These are phyloP conservation scores for Pterostichus madidus DNA, from an alignment of 2,888 invertebrate species.

Conservation along the genomic window DNA sequence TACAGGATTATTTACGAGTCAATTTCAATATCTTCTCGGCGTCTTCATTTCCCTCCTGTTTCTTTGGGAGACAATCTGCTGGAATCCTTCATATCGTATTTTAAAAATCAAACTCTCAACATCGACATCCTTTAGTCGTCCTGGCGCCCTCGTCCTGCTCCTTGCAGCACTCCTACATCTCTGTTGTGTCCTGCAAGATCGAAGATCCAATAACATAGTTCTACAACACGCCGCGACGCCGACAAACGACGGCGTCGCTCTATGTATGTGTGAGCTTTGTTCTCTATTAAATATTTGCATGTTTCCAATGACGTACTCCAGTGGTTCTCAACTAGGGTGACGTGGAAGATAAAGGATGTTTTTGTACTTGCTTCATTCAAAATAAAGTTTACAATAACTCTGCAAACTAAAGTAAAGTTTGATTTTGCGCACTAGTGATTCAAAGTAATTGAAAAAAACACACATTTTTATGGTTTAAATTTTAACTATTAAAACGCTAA, in stretches of 20 bases:
- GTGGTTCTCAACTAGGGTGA: too few species aligned
- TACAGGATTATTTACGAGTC: too few species aligned
- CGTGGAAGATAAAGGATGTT: too few species aligned
- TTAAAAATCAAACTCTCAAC: slow-evolving; percentile 11
- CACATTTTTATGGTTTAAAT: too few species aligned
- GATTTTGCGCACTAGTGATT: too few species aligned
- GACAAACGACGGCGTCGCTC: neutral
- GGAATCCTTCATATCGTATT: slow-evolving; percentile 21
- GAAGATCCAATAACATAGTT: slow-evolving; percentile 33
- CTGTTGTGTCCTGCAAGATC: neutral
- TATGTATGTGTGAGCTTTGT: slow-evolving; percentile 2
- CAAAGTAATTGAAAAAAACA: too few species aligned
- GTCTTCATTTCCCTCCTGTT: too few species aligned
- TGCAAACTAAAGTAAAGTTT: too few species aligned
- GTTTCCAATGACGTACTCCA: neutral
- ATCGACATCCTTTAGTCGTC: neutral
- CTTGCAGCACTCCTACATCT: too few species aligned
- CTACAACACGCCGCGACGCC: neutral
- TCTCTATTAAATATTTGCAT: slow-evolving; percentile 35
- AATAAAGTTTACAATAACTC: too few species aligned
- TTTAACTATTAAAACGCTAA: too few species aligned
- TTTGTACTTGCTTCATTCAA: too few species aligned
- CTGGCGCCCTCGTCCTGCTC: neutral
- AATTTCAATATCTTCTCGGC: slow-evolving; percentile 21
- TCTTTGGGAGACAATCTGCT: neutral